Evolutionary conservation across 2,113 vertebrate genomes (phyloP), one percentile per base, ranked within the genome.

Genomic region (Bos javanicus): DNA sequence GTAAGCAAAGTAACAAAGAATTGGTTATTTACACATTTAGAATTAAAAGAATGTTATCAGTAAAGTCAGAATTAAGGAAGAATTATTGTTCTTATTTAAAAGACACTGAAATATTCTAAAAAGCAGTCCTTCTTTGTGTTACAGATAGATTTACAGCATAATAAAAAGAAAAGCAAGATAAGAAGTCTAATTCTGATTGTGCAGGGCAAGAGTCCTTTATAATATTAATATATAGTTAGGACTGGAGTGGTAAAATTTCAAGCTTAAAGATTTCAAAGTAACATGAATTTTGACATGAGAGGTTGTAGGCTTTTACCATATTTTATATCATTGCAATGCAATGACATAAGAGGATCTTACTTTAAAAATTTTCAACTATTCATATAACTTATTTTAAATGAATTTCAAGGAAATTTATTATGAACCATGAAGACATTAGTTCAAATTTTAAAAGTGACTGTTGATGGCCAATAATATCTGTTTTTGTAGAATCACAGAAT

Each of bases 141-240:
- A 94, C 67, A 91, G 87, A 82, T 19, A 95, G 67, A 93, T 80
- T 71, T 88, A 91, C 19, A 86, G 36, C 67, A 7, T 15, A 89
- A 83, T 74, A 57, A 64, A 84, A 97, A 93, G 82, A 64, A 97
- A 92, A 74, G 39, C 30, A 23, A 93, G 92, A 76, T 94, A 12
- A 36, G 62, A 87, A 93, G n/a, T 93, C 36, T 82, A 83, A 81
- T 95, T 97, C 94, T 97, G 87, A 97, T 48, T 93, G n/a, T 83
- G 23, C 23, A 91, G 54, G 93, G 81, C 33, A 97, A 60, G 39
- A 81, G 76, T 93, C 71, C 30, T 67, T 76, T 50, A 90, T 87
- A 96, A 97, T 59, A 84, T 6, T 87, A 96, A 97, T 64, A 76
- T 4, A 43, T 0, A 96, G 21, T 6, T 64, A 95, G 23, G 25